Base-by-base conservation (phyloP, 2,113 vertebrate genomes). In the Grallaria varia region DNA sequence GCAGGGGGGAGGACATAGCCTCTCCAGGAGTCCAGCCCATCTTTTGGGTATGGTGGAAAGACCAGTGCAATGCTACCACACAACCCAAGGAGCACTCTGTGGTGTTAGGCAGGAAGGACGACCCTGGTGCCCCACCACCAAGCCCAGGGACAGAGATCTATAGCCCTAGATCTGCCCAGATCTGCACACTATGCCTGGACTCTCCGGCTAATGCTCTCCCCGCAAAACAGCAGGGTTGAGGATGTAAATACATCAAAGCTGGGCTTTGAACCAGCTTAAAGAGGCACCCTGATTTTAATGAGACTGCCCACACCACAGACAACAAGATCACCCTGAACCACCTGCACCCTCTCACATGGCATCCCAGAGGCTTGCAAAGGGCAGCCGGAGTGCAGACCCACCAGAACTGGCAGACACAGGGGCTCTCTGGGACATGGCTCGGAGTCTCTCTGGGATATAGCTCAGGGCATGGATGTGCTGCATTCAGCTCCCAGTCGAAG, bases 1-100 rank as follows among this genome's bases (percentile, higher is more conserved):
- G 40, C 14, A 45, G 30, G 37, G 14, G 6, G 1, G 6, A 12
- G 17, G 16, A 58, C 44, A 42, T 0, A 0, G 49, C 16, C 21
- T 20, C 44, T 63, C 49, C 33, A 59, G 35, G 53, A 89, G 15
- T 37, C 31, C 72, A 75, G 56, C n/a, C 24, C 56, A 58, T 27
- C 16, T 40, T 89, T 12, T n/a, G 59, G 35, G 49, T 27, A 35
- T 4, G 3, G 14, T 45, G n/a, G n/a, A 68, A 91, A 68, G 22
- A 73, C 8, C 33, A 72, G 23, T 14, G 39, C 30, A 40, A 4
- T 45, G 81, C 10, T 56, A 31, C 58, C 22, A 63, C 31, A 44
- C 10, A 76, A 59, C 7, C n/a, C 47, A 33, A 68, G 39, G 47
- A 55, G 23, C 17, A 15, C 42, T 28, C 52, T 31, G 28, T 31